Conservation (phyloP, 1,140 invertebrate genomes). For the Diorhabda elongata region DNA sequence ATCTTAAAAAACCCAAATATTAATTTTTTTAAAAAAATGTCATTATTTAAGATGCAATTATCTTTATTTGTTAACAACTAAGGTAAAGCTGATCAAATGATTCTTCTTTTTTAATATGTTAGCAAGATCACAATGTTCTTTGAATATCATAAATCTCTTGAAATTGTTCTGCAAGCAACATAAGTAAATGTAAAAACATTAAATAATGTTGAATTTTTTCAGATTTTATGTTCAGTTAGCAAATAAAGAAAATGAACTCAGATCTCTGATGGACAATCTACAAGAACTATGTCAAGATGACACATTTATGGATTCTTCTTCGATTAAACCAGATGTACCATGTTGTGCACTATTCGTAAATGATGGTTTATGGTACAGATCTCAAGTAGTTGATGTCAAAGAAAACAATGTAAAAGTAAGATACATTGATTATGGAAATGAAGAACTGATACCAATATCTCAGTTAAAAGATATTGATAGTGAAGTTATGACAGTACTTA, state of each 20-base stretch:
- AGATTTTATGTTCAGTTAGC: constrained; percentile 70
- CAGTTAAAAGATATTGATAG: constrained; percentile 60
- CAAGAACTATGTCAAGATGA: constrained; percentile 36
- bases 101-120: too few species aligned
- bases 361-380: constrained; percentile 70
- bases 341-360: constrained; percentile 70
- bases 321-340: constrained; percentile 54
- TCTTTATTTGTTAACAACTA: too few species aligned
- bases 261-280: constrained; percentile 53
- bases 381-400: constrained; percentile 53
- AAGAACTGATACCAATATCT: constrained; percentile 57
- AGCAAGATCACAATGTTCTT: too few species aligned
- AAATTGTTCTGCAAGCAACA: not conserved
- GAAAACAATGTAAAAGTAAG: constrained; percentile 53
- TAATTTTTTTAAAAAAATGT: too few species aligned
- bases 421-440: constrained; percentile 80
- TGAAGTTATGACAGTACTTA: constrained; percentile 58
- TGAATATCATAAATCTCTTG: too few species aligned
- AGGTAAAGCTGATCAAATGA: too few species aligned
- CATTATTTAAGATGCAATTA: too few species aligned
- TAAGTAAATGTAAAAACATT: not conserved
- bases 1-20: too few species aligned
- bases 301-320: constrained; percentile 43
- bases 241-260: constrained; percentile 54
- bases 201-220: not conserved